A percentile compares a stretch with the other conserved stretches of the same genome.
Evolutionary conservation across 2,888 invertebrate species (phyloP).

Genomic region (Nomada ruficornis): DNA sequence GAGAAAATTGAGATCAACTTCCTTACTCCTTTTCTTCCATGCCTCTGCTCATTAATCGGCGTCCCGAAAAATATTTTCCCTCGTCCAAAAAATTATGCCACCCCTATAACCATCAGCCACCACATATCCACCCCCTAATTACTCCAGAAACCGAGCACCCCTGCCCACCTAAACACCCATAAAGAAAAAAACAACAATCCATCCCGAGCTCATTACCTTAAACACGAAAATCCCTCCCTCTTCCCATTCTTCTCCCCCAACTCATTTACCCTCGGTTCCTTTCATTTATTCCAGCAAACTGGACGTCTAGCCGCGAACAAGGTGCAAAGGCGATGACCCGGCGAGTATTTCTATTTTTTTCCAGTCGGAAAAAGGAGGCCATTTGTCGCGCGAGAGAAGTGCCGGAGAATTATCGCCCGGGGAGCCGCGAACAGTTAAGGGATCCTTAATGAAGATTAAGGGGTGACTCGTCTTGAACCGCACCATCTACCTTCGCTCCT

Average conservation of each 20-base stretch:
- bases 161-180: no score
- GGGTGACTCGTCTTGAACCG: conserved; percentile 67
- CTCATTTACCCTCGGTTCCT: no score
- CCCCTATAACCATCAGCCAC: no score
- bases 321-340: conserved; percentile 33
- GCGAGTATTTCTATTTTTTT: conserved; percentile 25
- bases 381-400: conserved; percentile 47
- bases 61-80: no score
- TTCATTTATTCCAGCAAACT: neutral
- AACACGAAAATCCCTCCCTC: neutral
- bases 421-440: conserved; percentile 72
- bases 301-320: neutral
- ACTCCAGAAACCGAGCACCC: no score
- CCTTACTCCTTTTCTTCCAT: no score
- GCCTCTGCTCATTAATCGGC: no score
- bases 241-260: no score
- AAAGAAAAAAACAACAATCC: no score
- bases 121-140: no score
- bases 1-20: no score
- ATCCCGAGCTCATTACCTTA: neutral
- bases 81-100: no score
- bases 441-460: conserved; percentile 76
- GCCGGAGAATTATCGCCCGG: conserved; percentile 61
- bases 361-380: conserved; percentile 5
- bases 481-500: neutral